These are phyloP conservation scores for Erynnis tages DNA, from an alignment of 2,888 invertebrate genomes.

Conservation along the genomic window DNA sequence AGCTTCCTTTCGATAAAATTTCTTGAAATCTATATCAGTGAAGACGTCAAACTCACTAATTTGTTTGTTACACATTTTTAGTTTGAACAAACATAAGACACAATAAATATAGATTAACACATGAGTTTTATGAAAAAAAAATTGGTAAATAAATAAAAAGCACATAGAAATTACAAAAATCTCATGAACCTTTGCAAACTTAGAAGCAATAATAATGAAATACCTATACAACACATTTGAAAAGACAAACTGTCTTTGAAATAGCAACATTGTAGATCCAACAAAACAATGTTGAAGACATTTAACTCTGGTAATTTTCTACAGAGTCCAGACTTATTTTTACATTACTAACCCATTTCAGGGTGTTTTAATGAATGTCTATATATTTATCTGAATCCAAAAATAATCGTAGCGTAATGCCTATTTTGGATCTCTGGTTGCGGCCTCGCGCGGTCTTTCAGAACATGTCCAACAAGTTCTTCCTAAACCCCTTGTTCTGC, in stretches of 20 bases:
- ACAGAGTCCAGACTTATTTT: too few species aligned
- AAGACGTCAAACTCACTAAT: background rate
- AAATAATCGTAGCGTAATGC: slow-evolving; percentile 20
- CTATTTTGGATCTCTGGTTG: slow-evolving; percentile 29
- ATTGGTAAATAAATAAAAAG: too few species aligned
- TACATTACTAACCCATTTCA: too few species aligned
- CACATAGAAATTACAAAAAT: too few species aligned
- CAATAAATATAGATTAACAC: too few species aligned
- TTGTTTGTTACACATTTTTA: too few species aligned
- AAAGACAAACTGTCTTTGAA: background rate
- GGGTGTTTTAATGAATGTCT: too few species aligned
- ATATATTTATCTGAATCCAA: slow-evolving; percentile 1
- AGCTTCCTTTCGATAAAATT: slow-evolving; percentile 32
- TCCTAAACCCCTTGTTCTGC: slow-evolving; percentile 53
- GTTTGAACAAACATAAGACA: too few species aligned
- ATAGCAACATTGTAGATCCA: background rate
- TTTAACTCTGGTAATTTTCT: too few species aligned
- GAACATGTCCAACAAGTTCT: slow-evolving; percentile 40
- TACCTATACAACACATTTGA: background rate
- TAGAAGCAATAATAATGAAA: background rate
- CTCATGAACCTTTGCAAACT: background rate
- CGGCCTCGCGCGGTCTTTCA: slow-evolving; percentile 27
- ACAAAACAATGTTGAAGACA: too few species aligned
- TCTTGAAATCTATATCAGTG: background rate
- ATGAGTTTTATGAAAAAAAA: too few species aligned